A percentile compares a stretch with the other conserved stretches of the same genome.
These are phyloP conservation scores for Macrotus californicus DNA, from an alignment of 2,113 vertebrate species.

Conservation along the genomic window DNA sequence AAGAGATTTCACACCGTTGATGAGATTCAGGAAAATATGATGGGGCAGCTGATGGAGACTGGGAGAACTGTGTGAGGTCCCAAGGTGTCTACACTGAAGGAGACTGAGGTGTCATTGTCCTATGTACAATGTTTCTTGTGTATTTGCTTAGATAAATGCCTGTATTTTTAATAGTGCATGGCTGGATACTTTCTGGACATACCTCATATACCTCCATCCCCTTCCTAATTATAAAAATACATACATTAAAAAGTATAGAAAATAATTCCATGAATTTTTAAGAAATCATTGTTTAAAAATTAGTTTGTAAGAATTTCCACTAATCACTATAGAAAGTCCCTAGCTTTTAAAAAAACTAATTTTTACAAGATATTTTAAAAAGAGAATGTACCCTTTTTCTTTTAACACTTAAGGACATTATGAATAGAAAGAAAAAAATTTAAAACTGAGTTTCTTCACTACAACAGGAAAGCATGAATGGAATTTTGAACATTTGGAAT, in stretches of 20 bases:
- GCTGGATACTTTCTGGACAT: too few relatives aligned
- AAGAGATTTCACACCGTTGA: too few relatives aligned
- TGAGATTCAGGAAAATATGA: too few relatives aligned
- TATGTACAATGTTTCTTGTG: too few relatives aligned
- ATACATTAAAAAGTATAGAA: background rate
- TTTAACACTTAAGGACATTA: background rate
- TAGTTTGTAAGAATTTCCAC: background rate
- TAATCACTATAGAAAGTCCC: background rate
- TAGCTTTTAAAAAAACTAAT: background rate
- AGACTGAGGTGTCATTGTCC: too few relatives aligned
- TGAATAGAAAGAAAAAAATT: background rate
- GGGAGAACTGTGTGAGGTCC: too few relatives aligned
- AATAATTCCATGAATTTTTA: constrained; percentile 6
- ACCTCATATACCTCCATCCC: background rate
- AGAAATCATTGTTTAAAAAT: background rate
- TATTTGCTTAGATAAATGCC: too few relatives aligned
- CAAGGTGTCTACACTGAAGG: too few relatives aligned
- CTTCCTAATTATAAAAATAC: constrained; percentile 14
- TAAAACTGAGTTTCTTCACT: constrained; percentile 1
- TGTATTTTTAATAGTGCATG: too few relatives aligned
- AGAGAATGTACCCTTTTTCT: background rate
- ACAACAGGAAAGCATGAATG: background rate
- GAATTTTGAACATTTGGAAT: background rate
- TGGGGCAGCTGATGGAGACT: too few relatives aligned
- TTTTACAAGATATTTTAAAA: constrained; percentile 11